Evolutionary conservation across 2,113 vertebrate genomes (phyloP).

Genomic region (Meleagris gallopavo): DNA sequence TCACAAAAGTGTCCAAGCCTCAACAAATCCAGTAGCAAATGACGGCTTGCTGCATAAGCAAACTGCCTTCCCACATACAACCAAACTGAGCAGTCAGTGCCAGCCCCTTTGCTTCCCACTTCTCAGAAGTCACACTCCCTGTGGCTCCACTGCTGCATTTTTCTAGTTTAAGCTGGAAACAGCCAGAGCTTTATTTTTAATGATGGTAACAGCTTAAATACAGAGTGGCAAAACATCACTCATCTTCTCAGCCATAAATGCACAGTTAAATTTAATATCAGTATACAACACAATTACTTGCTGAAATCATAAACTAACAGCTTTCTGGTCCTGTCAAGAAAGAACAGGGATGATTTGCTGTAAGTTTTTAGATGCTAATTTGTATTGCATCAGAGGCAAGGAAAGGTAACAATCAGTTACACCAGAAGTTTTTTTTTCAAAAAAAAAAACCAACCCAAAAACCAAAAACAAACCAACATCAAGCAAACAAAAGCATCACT

Average conservation of each 20-base stretch:
- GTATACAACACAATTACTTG: background rate
- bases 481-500: background rate
- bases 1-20: background rate
- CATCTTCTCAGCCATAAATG: background rate
- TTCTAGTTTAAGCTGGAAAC: constrained; percentile 8
- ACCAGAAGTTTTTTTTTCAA: background rate
- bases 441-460: background rate
- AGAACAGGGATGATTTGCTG: background rate
- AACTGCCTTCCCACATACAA: background rate
- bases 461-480: background rate
- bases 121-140: background rate
- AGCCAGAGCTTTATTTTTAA: constrained; percentile 1
- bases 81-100: background rate
- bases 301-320: background rate
- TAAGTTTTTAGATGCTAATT: background rate
- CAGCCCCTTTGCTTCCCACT: background rate
- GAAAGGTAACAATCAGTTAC: background rate
- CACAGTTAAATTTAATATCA: background rate
- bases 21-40: background rate
- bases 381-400: background rate
- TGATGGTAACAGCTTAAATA: background rate
- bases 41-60: background rate
- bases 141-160: background rate
- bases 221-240: background rate
- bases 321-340: background rate